Percentiles rank a stretch among this genome's conserved stretches.
phyloP scores from a whole-genome alignment of 2,797 vertebrate species.

The Mormyrops boulengeri region DNA sequence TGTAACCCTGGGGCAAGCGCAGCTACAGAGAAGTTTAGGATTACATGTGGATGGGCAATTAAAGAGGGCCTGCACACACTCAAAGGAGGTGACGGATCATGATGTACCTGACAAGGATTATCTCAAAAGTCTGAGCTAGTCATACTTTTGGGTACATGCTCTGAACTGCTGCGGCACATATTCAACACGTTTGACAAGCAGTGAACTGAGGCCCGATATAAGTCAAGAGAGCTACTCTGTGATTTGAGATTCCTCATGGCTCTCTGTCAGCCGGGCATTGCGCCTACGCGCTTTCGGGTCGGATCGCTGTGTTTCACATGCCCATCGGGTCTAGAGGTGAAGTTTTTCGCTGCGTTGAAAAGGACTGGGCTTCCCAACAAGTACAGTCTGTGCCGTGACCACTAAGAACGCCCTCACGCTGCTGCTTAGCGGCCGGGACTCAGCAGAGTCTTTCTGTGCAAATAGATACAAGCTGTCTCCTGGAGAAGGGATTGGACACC shows the following conservation, averaged over 20 bases:
- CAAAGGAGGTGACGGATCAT: neutral
- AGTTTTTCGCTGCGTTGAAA: neutral
- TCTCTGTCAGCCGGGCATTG: conserved; percentile 50
- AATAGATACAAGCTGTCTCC: conserved; percentile 23
- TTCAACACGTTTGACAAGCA: conserved; percentile 25
- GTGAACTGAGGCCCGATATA: conserved; percentile 37
- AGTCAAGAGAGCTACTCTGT: conserved; percentile 39
- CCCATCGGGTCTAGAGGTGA: conserved; percentile 18
- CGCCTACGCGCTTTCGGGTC: conserved; percentile 51
- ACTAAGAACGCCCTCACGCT: neutral
- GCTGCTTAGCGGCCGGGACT: too few species aligned
- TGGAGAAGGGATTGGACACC: neutral
- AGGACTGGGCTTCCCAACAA: neutral
- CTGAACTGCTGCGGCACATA: neutral
- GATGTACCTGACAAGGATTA: neutral
- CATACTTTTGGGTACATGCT: neutral
- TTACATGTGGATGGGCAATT: neutral
- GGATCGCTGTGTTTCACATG: conserved; percentile 37
- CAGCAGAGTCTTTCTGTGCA: conserved; percentile 9
- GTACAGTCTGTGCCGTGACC: neutral
- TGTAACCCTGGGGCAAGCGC: neutral
- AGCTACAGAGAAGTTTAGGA: neutral
- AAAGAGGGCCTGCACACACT: neutral
- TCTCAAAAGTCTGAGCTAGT: neutral
- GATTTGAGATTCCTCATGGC: conserved; percentile 50